Evolutionary conservation across 1,140 invertebrate species (phyloP).

Genomic region (Cherax quadricarinatus): DNA sequence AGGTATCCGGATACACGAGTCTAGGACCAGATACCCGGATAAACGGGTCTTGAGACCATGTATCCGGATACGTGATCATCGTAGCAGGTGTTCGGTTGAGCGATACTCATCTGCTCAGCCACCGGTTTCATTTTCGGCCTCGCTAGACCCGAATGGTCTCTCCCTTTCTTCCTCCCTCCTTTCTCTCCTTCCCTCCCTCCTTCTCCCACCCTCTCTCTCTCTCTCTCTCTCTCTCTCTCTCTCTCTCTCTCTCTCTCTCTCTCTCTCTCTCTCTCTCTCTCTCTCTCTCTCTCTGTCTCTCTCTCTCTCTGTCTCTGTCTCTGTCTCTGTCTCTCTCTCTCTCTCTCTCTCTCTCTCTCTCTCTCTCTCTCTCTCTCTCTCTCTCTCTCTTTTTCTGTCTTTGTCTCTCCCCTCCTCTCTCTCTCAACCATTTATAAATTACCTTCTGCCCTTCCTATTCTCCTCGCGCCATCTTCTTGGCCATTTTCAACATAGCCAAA

Average conservation of each 20-base stretch:
- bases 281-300: slow-evolving; percentile 1
- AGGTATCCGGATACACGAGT: neutral
- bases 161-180: neutral
- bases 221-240: slow-evolving; percentile 39
- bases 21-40: no score
- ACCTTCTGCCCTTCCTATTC: neutral
- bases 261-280: neutral
- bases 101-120: neutral
- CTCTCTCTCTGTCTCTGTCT: neutral
- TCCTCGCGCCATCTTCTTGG: neutral
- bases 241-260: slow-evolving; percentile 40
- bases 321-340: no score
- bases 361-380: neutral
- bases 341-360: no score
- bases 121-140: neutral
- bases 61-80: neutral
- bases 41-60: neutral
- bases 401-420: slow-evolving; percentile 1
- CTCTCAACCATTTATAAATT: neutral
- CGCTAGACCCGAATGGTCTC: neutral
- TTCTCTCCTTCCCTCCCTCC: slow-evolving; percentile 15
- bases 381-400: neutral
- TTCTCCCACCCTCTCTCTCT: slow-evolving; percentile 5
- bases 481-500: no score
- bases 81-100: neutral